Evolutionary conservation across 1,140 invertebrate genomes (phyloP), one percentile per base, ranked within the genome.

Genomic region (Phocides pigmalion): DNA sequence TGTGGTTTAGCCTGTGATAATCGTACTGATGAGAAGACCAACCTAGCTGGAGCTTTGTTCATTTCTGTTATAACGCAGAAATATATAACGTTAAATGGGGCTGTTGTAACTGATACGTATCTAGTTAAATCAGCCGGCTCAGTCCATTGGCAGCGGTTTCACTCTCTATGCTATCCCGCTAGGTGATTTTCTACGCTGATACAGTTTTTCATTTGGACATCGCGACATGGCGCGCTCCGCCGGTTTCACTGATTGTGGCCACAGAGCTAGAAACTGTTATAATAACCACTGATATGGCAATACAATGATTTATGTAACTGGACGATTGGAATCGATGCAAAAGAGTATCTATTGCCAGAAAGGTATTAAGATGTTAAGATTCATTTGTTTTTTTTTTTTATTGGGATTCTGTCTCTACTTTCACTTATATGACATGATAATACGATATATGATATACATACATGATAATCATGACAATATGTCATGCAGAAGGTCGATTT

Each of bases 91-190:
- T 42, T 44, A 58, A 59, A 47, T 59, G 28, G 42, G 42, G 3
- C 42, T 42, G 42, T 46, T 59, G 56, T 58, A 47, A 47, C 56
- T 37, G 56, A 59, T 47, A 59, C 56, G 28, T 59, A 46, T 72
- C 64, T 66, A 68, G 66, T 53, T 79, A 78, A 64, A 72, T 68
- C 79, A 68, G 74, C 28, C 64, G 64, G 59, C 66, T 42, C 63
- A 71, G 73, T 73, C 68, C 42, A 59, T 59, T 56, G 62, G 69
- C 62, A 62, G 15, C 64, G 76, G 81, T 87, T 87, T 89, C 84
- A 89, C 84, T 87, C 81, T 89, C 84, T 68, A 84, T 79, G 50
- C 71, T 67, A 89, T 87, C 68, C 72, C 75, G 76, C 76, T 80
- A 82, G 66, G 49, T 66, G 65, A 70, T 82, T 84, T 86, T 84